Percentiles rank a stretch among this genome's conserved stretches.
These are phyloP conservation scores for Champsocephalus gunnari DNA, from an alignment of 2,797 vertebrate genomes.

Conservation along the genomic window DNA sequence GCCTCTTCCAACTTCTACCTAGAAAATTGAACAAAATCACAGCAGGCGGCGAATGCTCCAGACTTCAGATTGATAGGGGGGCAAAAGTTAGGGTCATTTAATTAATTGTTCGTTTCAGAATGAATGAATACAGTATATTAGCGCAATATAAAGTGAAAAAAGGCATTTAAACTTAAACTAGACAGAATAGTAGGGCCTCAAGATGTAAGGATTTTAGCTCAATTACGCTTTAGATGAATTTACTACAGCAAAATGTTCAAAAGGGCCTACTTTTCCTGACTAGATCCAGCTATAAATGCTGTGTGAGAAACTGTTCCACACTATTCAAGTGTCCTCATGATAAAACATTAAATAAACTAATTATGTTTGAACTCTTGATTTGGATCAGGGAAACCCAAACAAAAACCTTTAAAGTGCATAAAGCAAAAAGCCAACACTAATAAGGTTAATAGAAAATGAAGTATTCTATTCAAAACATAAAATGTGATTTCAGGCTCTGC, in stretches of 20 bases:
- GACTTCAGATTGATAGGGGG: background rate
- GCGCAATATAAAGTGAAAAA: background rate
- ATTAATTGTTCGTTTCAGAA: no score
- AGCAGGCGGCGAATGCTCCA: background rate
- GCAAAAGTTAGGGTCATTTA: no score
- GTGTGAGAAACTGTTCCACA: background rate
- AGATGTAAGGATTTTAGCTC: background rate
- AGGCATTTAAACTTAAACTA: background rate
- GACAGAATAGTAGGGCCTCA: no score
- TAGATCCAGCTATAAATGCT: background rate
- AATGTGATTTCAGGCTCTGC: background rate
- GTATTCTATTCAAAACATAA: background rate
- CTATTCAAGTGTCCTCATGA: background rate
- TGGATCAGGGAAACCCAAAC: background rate
- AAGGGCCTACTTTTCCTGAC: no score
- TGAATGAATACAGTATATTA: background rate
- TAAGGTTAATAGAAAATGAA: background rate
- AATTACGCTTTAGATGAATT: background rate
- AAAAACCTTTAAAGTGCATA: background rate
- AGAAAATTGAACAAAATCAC: no score
- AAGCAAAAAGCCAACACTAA: background rate
- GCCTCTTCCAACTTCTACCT: conserved; percentile 21
- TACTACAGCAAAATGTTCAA: no score
- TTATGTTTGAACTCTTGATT: background rate
- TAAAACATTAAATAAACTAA: background rate